A percentile compares a stretch with the other conserved stretches of the same genome.
Conservation (phyloP, 1,140 invertebrate species). For the Zaprionus ghesquierei region DNA sequence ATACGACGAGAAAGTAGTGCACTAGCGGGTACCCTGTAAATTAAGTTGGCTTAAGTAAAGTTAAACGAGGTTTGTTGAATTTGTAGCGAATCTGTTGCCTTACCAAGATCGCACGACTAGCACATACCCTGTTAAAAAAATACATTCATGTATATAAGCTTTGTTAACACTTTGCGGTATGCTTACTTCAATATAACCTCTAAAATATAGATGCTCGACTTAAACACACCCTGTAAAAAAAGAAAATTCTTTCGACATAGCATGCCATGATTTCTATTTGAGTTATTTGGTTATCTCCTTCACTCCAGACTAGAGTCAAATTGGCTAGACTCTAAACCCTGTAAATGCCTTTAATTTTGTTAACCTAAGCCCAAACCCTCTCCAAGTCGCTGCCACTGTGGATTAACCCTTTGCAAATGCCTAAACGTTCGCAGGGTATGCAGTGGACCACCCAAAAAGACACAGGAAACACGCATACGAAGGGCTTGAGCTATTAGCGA, state of each 20-base stretch:
- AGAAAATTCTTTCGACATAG: no score
- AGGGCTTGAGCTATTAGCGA: slow-evolving; percentile 13
- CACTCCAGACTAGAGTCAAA: no score
- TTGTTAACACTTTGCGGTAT: no score
- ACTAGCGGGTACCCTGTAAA: background rate
- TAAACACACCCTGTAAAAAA: background rate
- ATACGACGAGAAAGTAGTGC: background rate
- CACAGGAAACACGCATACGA: slow-evolving; percentile 1
- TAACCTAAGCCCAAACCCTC: background rate
- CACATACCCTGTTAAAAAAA: background rate
- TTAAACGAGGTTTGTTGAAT: no score
- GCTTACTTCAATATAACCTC: background rate
- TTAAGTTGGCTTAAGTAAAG: no score
- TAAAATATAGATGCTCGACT: background rate
- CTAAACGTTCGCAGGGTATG: slow-evolving; percentile 6
- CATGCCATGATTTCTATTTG: no score
- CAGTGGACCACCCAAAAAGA: background rate
- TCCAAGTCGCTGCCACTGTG: background rate
- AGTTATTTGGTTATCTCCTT: no score
- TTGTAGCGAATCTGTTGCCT: no score
- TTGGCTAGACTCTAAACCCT: no score
- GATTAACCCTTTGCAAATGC: background rate
- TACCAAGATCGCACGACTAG: background rate
- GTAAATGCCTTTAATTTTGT: no score
- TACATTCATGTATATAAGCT: no score